Base-by-base conservation (phyloP, 2,888 invertebrate species). In the Eubasilissa splendida region DNA sequence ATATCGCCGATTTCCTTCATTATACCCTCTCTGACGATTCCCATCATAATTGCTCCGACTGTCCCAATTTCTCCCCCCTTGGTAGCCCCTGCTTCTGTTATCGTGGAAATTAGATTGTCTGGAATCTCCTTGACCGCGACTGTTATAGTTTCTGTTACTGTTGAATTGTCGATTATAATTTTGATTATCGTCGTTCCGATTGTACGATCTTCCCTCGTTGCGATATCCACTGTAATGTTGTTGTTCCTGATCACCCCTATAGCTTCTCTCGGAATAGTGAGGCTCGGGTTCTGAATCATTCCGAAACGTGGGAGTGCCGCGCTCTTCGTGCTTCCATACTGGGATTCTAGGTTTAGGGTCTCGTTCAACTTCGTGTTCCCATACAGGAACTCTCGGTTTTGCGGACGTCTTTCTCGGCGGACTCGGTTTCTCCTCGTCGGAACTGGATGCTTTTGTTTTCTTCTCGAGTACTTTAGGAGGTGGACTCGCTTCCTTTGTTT, bases 381-480 rank as follows among this genome's bases (percentile, higher is more conserved):
- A 53, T n/a, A 54, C 80, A 22, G 76, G 65, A 14, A 56, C 12
- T 52, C 71, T 76, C 11, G 52, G 14, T 76, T 76, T 76, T 5
- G 66, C 65, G 4, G 75, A 68, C 11, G 63, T 31, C 60, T 78
- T 81, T 52, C 74, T 71, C 5, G 79, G 60, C n/a, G 82, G 80
- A 76, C 71, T 60, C 8, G 58, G 11, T 59, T 58, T 53, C 52
- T 71, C 70, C 22, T 71, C 71, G 1, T 58, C 70, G 0, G 70
- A 70, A 59, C 79, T 65, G 33, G 22, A 22, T 52, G 14, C 14
- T 56, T 73, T 56, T 56, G 10, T 73, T 58, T 58, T 58, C 56
- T 68, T 77, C 12, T 70, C 52, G 11, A 50, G 63, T 5, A 12
- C 60, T 54, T 78, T 68, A 5, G 50, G 12, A 12, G 75, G 58